These are phyloP conservation scores for Aleadryas rufinucha DNA, from an alignment of 2,113 vertebrate species.

Conservation along the genomic window DNA sequence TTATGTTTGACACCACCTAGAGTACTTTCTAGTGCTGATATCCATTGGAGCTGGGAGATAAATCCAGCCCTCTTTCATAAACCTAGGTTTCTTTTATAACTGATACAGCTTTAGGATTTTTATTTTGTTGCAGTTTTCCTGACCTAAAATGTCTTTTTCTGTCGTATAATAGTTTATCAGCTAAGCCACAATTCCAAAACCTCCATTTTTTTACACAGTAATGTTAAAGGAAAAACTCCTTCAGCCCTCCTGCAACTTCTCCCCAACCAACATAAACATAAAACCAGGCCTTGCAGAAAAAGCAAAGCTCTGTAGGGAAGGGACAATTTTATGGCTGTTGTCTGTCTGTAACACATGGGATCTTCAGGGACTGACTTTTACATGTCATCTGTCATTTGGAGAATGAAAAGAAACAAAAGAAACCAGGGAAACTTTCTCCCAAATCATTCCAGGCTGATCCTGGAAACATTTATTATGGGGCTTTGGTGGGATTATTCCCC, in stretches of 20 bases:
- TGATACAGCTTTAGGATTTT: neutral
- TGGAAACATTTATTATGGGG: neutral
- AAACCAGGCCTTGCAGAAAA: neutral
- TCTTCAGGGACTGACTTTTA: neutral
- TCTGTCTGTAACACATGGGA: neutral
- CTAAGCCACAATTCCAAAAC: neutral
- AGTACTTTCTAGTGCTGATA: neutral
- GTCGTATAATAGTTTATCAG: neutral
- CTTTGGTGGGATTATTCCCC: slow-evolving; percentile 24
- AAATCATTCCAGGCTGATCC: neutral
- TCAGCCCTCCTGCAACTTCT: neutral
- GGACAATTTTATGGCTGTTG: neutral
- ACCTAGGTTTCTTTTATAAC: neutral
- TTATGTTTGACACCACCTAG: neutral
- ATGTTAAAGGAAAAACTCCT: neutral
- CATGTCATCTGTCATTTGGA: neutral
- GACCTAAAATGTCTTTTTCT: neutral
- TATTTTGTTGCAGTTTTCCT: neutral
- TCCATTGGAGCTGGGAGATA: neutral
- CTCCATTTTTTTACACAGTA: neutral
- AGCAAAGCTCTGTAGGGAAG: neutral
- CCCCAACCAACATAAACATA: neutral
- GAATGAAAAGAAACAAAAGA: slow-evolving; percentile 16
- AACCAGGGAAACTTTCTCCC: slow-evolving; percentile 27
- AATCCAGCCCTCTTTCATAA: neutral